Base-by-base conservation (phyloP, 2,797 vertebrate species). In the Harpagifer antarcticus region DNA sequence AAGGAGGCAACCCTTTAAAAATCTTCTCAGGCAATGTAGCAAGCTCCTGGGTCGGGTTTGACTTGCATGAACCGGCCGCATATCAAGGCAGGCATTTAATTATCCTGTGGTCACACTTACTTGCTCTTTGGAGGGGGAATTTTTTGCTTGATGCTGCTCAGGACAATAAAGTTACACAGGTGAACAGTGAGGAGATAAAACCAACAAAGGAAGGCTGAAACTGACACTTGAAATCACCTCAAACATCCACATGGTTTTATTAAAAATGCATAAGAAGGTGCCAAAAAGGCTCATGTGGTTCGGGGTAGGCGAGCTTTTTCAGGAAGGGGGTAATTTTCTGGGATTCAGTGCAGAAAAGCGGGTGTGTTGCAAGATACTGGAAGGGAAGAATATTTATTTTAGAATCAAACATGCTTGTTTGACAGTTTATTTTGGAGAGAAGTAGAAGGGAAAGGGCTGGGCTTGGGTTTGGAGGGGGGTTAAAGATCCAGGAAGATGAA, bases 141-240 rank as follows among this genome's bases (percentile, higher is more conserved):
- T 97, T 98, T 99, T 98, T 97, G 96, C 97, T 99, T 99, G 98
- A 99, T 97, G 97, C 98, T 99, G 98, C 96, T 96, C 97, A 95
- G 87, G 68, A 91, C 72, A 90, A 86, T 76, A 74, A 79, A 81
- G 91, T 92, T 90, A 87, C 77, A 93, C 85, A 92, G 68, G 94
- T 94, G 94, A 96, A 95, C 95, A 96, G 91, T 95, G 93, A 95
- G 94, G 74, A 87, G 71, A 83, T 75, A 83, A 49, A 71, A 5
- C 56, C 13, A 49, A 85, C 64, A 89, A 48, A 61, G 49, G 64
- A 66, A 76, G 53, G 54, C 65, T 79, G 31, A 78, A 52, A 85
- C 19, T 70, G 50, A 70, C 70, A 81, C 68, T 56, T 74, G 17
- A 73, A 67, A 48, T 70, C 31, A 57, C 37, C 62, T 60, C 1